Conservation (phyloP, 2,888 invertebrate species). For the Tiliacea aurago region DNA sequence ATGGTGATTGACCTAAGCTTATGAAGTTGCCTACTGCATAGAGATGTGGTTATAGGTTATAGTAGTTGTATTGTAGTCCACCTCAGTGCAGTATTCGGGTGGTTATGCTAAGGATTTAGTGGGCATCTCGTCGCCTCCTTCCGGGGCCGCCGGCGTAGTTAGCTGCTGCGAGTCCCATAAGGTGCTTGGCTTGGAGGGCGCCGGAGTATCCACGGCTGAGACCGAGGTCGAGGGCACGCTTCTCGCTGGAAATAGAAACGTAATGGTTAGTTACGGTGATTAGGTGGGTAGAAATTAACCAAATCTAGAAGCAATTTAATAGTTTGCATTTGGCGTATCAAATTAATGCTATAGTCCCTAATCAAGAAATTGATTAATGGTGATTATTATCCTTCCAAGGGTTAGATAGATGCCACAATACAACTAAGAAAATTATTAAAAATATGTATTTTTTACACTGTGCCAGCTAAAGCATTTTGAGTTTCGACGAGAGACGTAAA, state of each 20-base stretch:
- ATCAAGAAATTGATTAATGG: not conserved
- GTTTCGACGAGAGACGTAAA: conserved; percentile 19
- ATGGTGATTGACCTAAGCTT: conserved; percentile 50
- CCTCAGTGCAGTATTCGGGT: conserved; percentile 63
- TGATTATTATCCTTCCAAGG: not conserved
- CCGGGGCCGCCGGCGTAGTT: conserved; percentile 97
- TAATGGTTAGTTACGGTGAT: not conserved
- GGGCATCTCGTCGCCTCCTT: conserved; percentile 94
- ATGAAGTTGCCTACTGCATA: conserved; percentile 59
- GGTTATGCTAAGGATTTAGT: conserved; percentile 71
- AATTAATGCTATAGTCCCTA: not conserved
- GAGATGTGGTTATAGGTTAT: conserved; percentile 42
- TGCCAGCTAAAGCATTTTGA: not conserved
- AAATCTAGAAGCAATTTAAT: conserved; percentile 20
- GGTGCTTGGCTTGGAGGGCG: conserved; percentile 96
- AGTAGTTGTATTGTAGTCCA: conserved; percentile 50
- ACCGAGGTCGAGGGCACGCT: conserved; percentile 96
- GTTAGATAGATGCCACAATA: not conserved
- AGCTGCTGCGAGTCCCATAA: conserved; percentile 97
- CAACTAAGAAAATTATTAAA: not conserved
- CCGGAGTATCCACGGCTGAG: conserved; percentile 97
- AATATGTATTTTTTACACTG: not conserved
- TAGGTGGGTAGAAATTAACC: not conserved
- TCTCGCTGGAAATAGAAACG: conserved; percentile 91
- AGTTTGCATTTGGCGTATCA: not conserved